Evolutionary conservation across 1,140 invertebrate genomes (phyloP).

Genomic region (Panagrolaimus sp.): DNA sequence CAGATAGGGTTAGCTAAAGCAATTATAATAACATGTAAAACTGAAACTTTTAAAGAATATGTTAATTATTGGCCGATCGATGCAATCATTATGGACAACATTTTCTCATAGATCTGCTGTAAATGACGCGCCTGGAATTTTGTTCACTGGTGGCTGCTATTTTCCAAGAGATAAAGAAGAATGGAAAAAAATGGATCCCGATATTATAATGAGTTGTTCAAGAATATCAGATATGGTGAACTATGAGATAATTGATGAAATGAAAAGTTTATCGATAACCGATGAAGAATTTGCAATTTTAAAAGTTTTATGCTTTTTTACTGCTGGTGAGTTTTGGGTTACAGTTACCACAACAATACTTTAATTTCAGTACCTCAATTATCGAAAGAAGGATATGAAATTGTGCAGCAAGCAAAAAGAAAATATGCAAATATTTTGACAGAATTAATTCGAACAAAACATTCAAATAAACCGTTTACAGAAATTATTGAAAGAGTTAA

Average conservation of each 20-base stretch:
- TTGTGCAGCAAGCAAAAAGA: slow-evolving; percentile 18
- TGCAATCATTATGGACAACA: not conserved
- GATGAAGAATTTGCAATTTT: slow-evolving; percentile 31
- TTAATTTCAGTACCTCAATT: slow-evolving; percentile 13
- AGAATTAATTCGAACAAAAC: slow-evolving; percentile 15
- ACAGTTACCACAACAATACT: too few species aligned
- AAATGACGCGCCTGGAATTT: not conserved
- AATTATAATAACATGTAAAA: too few species aligned
- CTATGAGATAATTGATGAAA: slow-evolving; percentile 10
- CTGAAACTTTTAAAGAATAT: not conserved
- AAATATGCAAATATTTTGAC: slow-evolving; percentile 26
- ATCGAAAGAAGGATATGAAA: slow-evolving; percentile 11
- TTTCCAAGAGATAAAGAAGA: not conserved
- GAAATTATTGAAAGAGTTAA: slow-evolving; percentile 28
- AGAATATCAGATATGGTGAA: not conserved
- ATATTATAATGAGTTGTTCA: slow-evolving; percentile 3
- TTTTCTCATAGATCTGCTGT: not conserved
- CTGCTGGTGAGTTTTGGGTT: slow-evolving; percentile 22
- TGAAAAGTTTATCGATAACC: slow-evolving; percentile 15
- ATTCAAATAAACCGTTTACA: too few species aligned
- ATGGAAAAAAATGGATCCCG: not conserved
- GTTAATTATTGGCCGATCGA: not conserved
- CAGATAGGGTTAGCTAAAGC: not conserved
- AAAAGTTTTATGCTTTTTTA: slow-evolving; percentile 32
- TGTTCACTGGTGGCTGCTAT: slow-evolving; percentile 6